A percentile compares a stretch with the other conserved stretches of the same genome.
Conservation (phyloP, 2,113 vertebrate genomes). For the Bufo gargarizans region DNA sequence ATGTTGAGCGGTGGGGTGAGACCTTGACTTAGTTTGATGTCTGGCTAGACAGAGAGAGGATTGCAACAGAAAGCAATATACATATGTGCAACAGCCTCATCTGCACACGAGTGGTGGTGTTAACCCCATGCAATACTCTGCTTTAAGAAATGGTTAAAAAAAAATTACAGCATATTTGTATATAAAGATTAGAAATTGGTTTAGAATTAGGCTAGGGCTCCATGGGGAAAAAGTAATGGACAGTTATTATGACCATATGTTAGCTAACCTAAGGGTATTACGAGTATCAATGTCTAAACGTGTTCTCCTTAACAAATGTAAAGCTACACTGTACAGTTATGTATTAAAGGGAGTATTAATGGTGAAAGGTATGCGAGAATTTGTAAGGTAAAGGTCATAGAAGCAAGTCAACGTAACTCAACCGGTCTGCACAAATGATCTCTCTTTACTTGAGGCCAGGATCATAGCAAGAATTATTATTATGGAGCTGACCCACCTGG, state of each 20-base stretch:
- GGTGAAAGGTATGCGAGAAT: not conserved
- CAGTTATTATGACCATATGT: no score
- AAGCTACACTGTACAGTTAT: not conserved
- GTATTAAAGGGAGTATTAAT: slow-evolving; percentile 6
- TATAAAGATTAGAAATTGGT: no score
- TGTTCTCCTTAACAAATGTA: not conserved
- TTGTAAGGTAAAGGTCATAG: slow-evolving; percentile 10
- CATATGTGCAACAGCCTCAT: not conserved
- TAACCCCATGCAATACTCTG: not conserved
- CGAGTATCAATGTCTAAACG: not conserved
- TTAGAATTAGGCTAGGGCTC: no score
- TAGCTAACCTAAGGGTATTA: slow-evolving; percentile 1
- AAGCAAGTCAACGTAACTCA: not conserved
- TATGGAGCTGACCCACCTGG: no score
- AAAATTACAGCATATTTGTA: not conserved
- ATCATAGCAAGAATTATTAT: not conserved
- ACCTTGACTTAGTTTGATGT: slow-evolving; percentile 16
- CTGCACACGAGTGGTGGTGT: not conserved
- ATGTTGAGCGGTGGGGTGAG: not conserved
- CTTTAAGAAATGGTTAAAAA: not conserved
- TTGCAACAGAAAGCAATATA: not conserved
- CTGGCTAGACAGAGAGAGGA: not conserved
- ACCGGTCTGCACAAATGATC: not conserved
- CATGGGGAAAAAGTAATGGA: no score
- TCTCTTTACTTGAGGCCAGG: not conserved